phyloP scores from a whole-genome alignment of 2,888 invertebrate species.

The Cheilosia grossa region DNA sequence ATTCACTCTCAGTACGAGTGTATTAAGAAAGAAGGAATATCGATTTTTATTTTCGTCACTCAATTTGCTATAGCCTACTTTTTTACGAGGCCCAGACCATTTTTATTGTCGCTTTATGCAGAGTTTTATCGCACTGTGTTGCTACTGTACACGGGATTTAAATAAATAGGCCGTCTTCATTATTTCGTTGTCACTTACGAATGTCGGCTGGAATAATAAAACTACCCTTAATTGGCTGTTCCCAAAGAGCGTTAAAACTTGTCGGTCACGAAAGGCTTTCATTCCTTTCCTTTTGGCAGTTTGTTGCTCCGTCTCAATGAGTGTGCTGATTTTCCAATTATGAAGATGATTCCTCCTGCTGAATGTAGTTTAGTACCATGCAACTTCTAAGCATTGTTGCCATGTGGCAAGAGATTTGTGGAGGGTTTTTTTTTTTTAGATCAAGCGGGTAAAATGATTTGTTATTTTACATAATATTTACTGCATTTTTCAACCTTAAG shows the following conservation, averaged over 20 bases:
- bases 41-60: slow-evolving; percentile 51
- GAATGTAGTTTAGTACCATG: no score
- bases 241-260: slow-evolving; percentile 37
- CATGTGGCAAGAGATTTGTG: no score
- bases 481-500: no score
- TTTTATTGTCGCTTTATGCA: slow-evolving; percentile 54
- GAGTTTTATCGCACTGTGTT: slow-evolving; percentile 45
- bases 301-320: slow-evolving; percentile 10
- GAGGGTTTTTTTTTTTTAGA: no score
- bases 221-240: slow-evolving; percentile 56
- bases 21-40: slow-evolving; percentile 41
- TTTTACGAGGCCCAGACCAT: slow-evolving; percentile 61
- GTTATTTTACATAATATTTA: no score
- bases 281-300: slow-evolving; percentile 6
- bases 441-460: no score
- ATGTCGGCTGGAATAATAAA: slow-evolving; percentile 50
- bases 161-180: slow-evolving; percentile 34
- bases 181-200: slow-evolving; percentile 33
- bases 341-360: background rate
- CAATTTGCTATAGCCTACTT: slow-evolving; percentile 31
- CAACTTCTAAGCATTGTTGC: no score
- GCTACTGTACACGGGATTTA: slow-evolving; percentile 43
- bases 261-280: slow-evolving; percentile 52
- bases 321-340: background rate
- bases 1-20: slow-evolving; percentile 52